These are phyloP conservation scores for Pygoscelis adeliae DNA, from an alignment of 2,113 vertebrate species.

Conservation along the genomic window DNA sequence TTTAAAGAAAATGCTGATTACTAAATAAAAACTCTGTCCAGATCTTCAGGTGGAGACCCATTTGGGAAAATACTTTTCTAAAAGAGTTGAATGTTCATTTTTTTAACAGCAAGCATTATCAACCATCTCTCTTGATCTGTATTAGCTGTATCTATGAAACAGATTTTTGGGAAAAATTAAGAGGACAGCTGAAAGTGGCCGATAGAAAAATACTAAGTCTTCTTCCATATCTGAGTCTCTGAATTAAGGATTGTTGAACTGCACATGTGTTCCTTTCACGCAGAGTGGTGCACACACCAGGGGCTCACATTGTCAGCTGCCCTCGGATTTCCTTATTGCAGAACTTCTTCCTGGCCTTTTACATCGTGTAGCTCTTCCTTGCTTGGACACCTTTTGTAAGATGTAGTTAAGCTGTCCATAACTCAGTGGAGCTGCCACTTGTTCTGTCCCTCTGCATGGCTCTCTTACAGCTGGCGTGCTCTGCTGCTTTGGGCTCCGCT, in stretches of 20 bases:
- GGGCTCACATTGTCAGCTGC: not conserved
- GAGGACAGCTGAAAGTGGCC: not conserved
- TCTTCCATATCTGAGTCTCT: not conserved
- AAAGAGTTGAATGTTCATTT: not conserved
- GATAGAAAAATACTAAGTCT: not conserved
- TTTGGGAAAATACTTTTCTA: not conserved
- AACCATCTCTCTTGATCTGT: not conserved
- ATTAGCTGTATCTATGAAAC: not conserved
- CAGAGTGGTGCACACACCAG: not conserved
- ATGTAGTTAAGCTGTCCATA: not conserved
- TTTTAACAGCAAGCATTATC: not conserved
- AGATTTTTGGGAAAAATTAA: not conserved
- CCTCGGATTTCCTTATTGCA: not conserved
- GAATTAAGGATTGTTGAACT: not conserved
- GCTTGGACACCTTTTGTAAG: not conserved
- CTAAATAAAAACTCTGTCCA: not conserved
- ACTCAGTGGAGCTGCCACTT: not conserved
- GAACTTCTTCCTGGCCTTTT: not conserved
- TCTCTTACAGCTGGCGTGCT: not conserved
- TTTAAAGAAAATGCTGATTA: not conserved
- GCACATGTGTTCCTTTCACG: accelerated
- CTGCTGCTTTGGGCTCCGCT: not conserved
- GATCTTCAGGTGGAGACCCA: not conserved
- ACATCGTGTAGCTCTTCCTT: not conserved
- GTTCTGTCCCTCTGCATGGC: not conserved